phyloP scores from a whole-genome alignment of 2,797 vertebrate species.

The Champsocephalus esox region DNA sequence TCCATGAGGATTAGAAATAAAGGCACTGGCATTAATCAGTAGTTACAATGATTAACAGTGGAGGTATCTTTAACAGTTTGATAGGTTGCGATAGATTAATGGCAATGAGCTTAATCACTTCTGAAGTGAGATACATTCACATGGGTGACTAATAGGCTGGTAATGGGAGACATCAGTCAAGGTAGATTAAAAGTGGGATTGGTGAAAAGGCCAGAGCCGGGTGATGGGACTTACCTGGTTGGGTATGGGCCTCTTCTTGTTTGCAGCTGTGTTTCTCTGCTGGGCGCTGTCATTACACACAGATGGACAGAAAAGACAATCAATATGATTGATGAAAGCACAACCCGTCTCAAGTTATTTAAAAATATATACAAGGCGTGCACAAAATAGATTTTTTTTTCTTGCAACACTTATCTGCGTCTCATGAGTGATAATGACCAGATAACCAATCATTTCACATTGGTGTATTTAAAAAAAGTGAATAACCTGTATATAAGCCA shows the following conservation, averaged over 20 bases:
- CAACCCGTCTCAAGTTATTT: neutral
- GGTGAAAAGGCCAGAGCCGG: conserved; percentile 36
- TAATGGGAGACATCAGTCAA: conserved; percentile 49
- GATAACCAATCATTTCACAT: too few species aligned
- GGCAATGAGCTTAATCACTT: conserved; percentile 35
- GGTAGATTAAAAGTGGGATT: conserved; percentile 51
- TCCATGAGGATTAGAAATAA: conserved; percentile 31
- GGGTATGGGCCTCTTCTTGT: conserved; percentile 95
- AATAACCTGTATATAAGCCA: neutral
- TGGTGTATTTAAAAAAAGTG: too few species aligned
- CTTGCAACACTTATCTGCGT: too few species aligned
- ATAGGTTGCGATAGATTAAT: conserved; percentile 27
- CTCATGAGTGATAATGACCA: too few species aligned
- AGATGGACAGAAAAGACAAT: conserved; percentile 33
- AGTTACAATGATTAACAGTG: conserved; percentile 16
- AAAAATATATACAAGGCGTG: conserved; percentile 10
- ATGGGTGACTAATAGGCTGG: conserved; percentile 51
- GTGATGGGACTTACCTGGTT: conserved; percentile 90
- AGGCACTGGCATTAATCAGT: conserved; percentile 15
- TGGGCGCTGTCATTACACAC: conserved; percentile 87
- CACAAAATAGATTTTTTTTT: too few species aligned
- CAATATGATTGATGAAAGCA: neutral
- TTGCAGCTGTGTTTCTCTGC: conserved; percentile 91
- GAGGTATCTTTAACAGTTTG: conserved; percentile 35
- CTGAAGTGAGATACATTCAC: conserved; percentile 32